Conservation (phyloP, 2,888 invertebrate species). For the Heteromurus nitidus region DNA sequence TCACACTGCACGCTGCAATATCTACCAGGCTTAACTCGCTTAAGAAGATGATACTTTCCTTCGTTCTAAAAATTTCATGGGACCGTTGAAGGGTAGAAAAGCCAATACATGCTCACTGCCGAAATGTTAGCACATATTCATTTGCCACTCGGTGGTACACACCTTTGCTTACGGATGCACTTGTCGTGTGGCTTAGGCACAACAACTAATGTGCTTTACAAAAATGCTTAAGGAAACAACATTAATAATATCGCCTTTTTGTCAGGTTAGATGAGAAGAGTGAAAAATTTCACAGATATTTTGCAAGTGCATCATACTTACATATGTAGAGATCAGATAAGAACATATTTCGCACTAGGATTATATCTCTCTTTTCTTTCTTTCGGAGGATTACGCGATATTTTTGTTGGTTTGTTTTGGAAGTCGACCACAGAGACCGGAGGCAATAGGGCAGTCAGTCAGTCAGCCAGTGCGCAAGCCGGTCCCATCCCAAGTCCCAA, state of each 20-base stretch:
- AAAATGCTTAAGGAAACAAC: not conserved
- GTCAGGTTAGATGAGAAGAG: not conserved
- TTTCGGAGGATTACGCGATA: not conserved
- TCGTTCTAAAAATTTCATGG: constrained; percentile 12
- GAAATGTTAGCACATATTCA: constrained; percentile 23
- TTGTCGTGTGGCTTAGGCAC: not conserved
- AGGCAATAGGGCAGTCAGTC: constrained; percentile 73
- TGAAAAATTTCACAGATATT: not conserved
- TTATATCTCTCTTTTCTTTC: no score
- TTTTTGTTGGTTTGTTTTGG: constrained; percentile 15
- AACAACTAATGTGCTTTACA: constrained; percentile 1
- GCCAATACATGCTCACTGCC: no score
- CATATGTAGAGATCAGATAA: no score
- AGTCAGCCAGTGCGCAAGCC: constrained; percentile 39
- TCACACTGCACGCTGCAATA: constrained; percentile 38
- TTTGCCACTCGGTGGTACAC: not conserved
- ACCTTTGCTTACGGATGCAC: constrained; percentile 39
- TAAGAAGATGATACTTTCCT: not conserved
- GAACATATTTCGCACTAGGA: no score
- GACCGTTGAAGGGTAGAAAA: not conserved
- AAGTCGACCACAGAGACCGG: constrained; percentile 66
- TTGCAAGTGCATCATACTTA: not conserved
- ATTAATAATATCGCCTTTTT: constrained; percentile 8
- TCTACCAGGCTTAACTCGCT: not conserved
- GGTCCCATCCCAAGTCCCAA: not conserved